Conservation (phyloP, 2,888 invertebrate genomes). For the Cheilosia soror region DNA sequence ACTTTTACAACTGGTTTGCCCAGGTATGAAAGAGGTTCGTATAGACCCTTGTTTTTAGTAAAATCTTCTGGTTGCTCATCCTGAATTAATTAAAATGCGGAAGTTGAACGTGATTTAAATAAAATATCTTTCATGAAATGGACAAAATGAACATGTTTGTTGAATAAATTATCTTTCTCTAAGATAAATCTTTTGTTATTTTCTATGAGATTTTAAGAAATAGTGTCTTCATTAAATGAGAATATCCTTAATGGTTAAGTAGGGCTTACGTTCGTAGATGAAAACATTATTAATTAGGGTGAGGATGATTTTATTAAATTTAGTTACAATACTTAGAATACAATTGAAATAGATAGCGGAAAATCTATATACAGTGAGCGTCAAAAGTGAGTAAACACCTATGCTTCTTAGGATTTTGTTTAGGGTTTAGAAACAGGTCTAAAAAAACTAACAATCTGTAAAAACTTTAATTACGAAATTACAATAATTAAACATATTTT, state of each 20-base stretch:
- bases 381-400: no score
- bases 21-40: background rate
- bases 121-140: constrained; percentile 35
- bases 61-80: constrained; percentile 58
- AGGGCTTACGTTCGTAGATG: background rate
- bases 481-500: no score
- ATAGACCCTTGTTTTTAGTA: constrained; percentile 50
- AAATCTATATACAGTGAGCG: no score
- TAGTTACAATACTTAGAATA: no score
- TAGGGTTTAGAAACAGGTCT: no score
- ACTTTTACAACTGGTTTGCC: constrained; percentile 57
- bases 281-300: no score
- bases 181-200: constrained; percentile 13
- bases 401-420: no score
- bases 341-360: no score
- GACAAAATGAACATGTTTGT: constrained; percentile 15
- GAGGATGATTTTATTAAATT: no score
- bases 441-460: no score
- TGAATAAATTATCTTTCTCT: constrained; percentile 55
- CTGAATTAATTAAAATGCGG: constrained; percentile 69
- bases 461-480: no score
- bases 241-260: background rate
- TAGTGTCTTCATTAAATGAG: background rate
- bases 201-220: constrained; percentile 6
- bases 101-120: constrained; percentile 31